Evolutionary conservation across 2,113 vertebrate genomes (phyloP).

Genomic region (Nipponia nippon): DNA sequence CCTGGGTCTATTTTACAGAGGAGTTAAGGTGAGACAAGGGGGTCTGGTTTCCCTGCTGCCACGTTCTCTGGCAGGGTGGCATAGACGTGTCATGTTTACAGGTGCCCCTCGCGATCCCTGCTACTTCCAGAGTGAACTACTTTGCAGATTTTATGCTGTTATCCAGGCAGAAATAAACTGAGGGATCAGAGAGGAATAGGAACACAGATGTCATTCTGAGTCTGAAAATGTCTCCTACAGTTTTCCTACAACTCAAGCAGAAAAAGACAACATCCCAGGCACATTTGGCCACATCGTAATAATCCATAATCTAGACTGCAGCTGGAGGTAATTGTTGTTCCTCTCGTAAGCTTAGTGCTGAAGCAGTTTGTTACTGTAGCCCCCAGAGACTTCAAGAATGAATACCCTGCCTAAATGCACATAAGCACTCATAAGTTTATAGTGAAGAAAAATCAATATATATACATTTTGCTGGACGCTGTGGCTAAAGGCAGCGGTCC

Average conservation of each 20-base stretch:
- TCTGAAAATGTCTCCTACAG: background rate
- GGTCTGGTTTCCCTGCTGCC: background rate
- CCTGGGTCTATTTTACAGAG: background rate
- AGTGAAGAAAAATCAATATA: background rate
- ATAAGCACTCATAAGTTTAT: background rate
- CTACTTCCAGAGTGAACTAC: background rate
- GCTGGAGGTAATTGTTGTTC: background rate
- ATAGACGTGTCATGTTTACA: background rate
- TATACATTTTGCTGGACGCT: background rate
- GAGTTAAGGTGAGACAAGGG: background rate
- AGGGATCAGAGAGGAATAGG: background rate
- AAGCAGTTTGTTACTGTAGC: background rate
- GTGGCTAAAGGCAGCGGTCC: background rate
- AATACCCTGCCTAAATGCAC: background rate
- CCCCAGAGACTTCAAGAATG: background rate
- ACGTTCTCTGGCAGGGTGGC: background rate
- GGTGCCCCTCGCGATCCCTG: background rate
- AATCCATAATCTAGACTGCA: background rate
- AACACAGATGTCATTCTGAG: background rate
- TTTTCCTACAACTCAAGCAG: background rate
- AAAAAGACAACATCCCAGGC: background rate
- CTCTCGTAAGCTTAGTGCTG: background rate
- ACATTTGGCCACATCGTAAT: background rate
- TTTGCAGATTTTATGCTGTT: background rate
- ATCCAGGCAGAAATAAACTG: background rate